Conservation (phyloP, 2,888 invertebrate genomes). For the Ctena decussata region DNA sequence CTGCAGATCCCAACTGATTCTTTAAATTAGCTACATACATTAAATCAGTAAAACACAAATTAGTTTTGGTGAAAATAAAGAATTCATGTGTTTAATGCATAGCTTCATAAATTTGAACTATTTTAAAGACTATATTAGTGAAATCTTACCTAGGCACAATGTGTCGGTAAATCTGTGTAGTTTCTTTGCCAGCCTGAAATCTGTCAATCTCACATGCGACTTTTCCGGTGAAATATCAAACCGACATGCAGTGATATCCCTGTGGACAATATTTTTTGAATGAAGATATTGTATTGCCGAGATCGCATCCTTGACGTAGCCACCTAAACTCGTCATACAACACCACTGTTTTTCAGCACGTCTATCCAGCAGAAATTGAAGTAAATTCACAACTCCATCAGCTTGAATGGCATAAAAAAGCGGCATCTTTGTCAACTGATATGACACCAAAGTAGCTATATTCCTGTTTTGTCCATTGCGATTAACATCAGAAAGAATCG, state of each 20-base stretch:
- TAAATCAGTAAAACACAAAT: too few relatives aligned
- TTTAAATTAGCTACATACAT: too few relatives aligned
- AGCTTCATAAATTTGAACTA: too few relatives aligned
- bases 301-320: background rate
- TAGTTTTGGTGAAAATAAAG: too few relatives aligned
- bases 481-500: background rate
- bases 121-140: too few relatives aligned
- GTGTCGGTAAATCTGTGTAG: background rate
- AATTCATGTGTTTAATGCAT: too few relatives aligned
- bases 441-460: background rate
- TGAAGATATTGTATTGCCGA: background rate
- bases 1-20: too few relatives aligned
- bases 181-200: background rate
- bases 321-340: background rate
- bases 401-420: background rate
- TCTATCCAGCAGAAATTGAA: background rate
- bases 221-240: background rate
- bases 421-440: background rate
- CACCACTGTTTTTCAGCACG: background rate
- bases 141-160: background rate
- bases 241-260: background rate
- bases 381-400: background rate
- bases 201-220: background rate
- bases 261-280: background rate
- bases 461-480: background rate